Evolutionary conservation across 2,113 vertebrate genomes (phyloP), one percentile per base, ranked within the genome.

Genomic region (Sceloporus undulatus): DNA sequence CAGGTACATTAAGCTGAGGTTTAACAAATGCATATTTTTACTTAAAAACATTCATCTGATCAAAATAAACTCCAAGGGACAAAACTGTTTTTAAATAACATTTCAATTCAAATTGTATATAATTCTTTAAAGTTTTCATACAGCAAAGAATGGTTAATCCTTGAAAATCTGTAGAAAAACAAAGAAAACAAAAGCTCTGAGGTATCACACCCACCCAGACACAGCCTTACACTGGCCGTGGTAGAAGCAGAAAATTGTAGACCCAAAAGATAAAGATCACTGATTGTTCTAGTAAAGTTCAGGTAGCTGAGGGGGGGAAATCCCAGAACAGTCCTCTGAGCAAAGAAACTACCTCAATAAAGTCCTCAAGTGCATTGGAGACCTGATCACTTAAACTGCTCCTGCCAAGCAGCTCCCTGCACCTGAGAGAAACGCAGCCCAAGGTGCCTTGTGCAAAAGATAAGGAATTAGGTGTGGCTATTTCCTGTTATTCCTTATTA

Each of bases 391-490:
- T 95, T 93, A 82, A 97, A 97, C 91, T 97, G 95, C 97, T 97
- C 96, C 96, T 97, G 96, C 96, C 96, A 97, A 97, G 96, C 96
- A 96, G 96, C 97, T 97, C 96, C 97, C 96, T 97, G 97, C 96
- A 94, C 94, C 93, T 95, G 95, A 96, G 94, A 96, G 94, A 95
- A 95, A 96, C 91, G 95, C 95, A 97, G 97, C 97, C 97, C 97
- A 98, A 98, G 97, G 97, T 97, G 97, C 97, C 97, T 96, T 97
- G 97, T 97, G 97, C 97, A 98, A 97, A 88, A 97, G 96, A 96
- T 91, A 96, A 97, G 95, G 95, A 96, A 96, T 95, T 92, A 95
- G 95, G 96, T 95, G 96, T 94, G 94, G 96, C 81, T 88, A 95
- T 95, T 94, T 97, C 96, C 96, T 96, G 95, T 92, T 95, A 81